Percentiles rank a stretch among this genome's conserved stretches.
phyloP scores from a whole-genome alignment of 2,797 vertebrate genomes.

The Macropus fuliginosus region DNA sequence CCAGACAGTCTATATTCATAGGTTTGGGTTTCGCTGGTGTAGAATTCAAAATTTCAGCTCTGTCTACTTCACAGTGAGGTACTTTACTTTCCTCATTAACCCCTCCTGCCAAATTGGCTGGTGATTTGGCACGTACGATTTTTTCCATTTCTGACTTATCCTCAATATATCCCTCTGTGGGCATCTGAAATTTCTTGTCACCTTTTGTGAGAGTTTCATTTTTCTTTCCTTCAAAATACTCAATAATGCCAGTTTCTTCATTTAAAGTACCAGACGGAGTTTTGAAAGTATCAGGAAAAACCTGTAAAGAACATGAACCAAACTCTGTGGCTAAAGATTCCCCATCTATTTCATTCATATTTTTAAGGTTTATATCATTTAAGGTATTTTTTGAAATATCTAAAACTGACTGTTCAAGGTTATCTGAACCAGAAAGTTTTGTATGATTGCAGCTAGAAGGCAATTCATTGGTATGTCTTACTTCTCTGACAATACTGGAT shows the following conservation, averaged over 20 bases:
- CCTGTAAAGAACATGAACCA: conserved; percentile 58
- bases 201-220: conserved; percentile 66
- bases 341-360: conserved; percentile 60
- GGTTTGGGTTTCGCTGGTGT: conserved; percentile 71
- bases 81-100: conserved; percentile 66
- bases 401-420: conserved; percentile 29
- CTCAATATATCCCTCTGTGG: conserved; percentile 51
- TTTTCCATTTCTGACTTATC: conserved; percentile 78
- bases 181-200: conserved; percentile 34
- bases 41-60: conserved; percentile 67
- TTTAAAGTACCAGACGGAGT: conserved; percentile 61
- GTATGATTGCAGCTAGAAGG: conserved; percentile 12
- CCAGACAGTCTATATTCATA: conserved; percentile 92
- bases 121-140: conserved; percentile 67
- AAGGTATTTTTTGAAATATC: conserved; percentile 49
- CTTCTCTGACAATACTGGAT: conserved; percentile 36
- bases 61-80: conserved; percentile 33
- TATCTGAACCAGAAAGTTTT: conserved; percentile 19
- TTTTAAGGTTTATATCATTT: conserved; percentile 23
- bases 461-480: conserved; percentile 42
- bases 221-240: conserved; percentile 66
- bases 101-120: not conserved
- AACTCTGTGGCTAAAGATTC: conserved; percentile 45
- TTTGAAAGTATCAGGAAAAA: conserved; percentile 62
- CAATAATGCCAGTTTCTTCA: conserved; percentile 57